Percentiles rank a stretch among this genome's conserved stretches.
These are phyloP conservation scores for Chamaetylas fuelleborni DNA, from an alignment of 2,113 vertebrate species.

Conservation along the genomic window DNA sequence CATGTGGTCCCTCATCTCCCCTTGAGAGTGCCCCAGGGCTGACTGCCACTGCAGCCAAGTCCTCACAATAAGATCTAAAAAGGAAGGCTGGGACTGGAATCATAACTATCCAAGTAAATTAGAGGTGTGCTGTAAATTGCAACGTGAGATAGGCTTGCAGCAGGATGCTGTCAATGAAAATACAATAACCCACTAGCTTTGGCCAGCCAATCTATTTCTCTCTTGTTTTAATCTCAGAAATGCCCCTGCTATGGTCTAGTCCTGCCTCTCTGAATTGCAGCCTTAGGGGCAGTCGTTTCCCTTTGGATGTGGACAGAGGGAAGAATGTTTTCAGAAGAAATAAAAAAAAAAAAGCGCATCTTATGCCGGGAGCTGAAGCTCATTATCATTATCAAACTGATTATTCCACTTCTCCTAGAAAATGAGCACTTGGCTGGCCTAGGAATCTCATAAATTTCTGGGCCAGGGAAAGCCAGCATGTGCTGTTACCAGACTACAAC, in stretches of 20 bases:
- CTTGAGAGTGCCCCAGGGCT: not conserved
- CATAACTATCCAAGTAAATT: not conserved
- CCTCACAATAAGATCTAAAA: not conserved
- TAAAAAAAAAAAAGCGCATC: not conserved
- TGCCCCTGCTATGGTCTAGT: not conserved
- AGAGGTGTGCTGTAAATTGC: not conserved
- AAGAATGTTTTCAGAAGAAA: not conserved
- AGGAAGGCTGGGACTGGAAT: not conserved
- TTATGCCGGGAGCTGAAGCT: not conserved
- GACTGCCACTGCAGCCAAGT: not conserved
- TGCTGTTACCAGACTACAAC: not conserved
- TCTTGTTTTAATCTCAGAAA: not conserved
- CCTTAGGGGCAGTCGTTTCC: not conserved
- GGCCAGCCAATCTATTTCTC: not conserved
- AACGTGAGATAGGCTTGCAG: not conserved
- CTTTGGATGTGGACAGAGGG: not conserved
- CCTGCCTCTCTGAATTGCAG: not conserved
- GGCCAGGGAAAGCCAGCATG: not conserved
- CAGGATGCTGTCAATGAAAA: not conserved
- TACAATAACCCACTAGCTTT: not conserved
- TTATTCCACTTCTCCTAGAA: not conserved
- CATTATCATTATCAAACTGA: not conserved
- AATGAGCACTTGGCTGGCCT: not conserved
- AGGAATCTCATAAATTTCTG: not conserved
- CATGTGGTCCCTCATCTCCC: not conserved